Percentiles rank a stretch among this genome's conserved stretches.
These are phyloP conservation scores for Geodia barretti DNA, from an alignment of 37 sponge, comb jelly and placozoan species.

Conservation along the genomic window DNA sequence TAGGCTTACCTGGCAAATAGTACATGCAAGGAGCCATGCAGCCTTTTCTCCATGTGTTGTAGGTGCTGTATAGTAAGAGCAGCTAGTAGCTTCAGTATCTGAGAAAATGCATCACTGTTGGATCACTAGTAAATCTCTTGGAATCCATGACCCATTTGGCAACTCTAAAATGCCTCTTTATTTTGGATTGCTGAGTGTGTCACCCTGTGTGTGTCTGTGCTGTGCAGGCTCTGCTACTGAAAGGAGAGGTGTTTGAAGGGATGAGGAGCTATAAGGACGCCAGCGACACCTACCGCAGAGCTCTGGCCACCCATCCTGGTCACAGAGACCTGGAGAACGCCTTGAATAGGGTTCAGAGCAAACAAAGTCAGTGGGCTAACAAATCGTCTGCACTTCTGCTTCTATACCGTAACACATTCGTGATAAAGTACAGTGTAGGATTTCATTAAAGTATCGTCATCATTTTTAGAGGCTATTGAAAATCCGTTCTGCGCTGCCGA, in stretches of 20 bases:
- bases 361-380: constrained; percentile 10
- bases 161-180: too few species aligned
- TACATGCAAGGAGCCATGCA: too few species aligned
- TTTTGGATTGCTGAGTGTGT: too few species aligned
- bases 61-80: too few species aligned
- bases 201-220: neutral
- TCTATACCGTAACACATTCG: too few species aligned
- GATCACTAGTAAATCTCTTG: too few species aligned
- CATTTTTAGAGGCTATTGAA: constrained; percentile 6
- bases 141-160: too few species aligned
- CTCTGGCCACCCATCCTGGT: neutral
- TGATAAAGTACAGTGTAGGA: too few species aligned
- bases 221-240: neutral
- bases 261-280: neutral
- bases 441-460: neutral
- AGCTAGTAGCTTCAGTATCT: too few species aligned
- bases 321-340: neutral
- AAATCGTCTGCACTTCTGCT: neutral
- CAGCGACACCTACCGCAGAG: neutral
- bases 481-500: constrained; percentile 73
- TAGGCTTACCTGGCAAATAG: too few species aligned
- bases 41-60: too few species aligned
- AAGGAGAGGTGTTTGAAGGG: neutral
- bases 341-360: neutral
- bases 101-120: too few species aligned